phyloP scores from a whole-genome alignment of 2,113 vertebrate genomes.

The Pelodiscus sinensis region DNA sequence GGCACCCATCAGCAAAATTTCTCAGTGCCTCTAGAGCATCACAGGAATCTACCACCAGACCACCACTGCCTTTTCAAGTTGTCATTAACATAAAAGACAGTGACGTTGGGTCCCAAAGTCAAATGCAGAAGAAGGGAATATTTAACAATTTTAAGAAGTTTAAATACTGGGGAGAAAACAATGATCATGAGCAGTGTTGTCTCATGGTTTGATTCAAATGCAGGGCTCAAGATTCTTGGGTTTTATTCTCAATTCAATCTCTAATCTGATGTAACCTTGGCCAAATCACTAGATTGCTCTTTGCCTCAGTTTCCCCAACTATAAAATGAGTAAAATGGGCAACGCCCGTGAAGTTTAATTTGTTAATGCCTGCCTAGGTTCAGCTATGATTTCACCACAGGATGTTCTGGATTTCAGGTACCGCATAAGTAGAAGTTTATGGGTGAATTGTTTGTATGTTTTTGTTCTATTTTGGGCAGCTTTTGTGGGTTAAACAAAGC shows the following conservation, averaged over 20 bases:
- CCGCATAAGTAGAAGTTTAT: neutral
- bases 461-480: neutral
- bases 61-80: neutral
- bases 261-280: conserved; percentile 5
- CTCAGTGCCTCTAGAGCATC: neutral
- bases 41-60: neutral
- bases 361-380: neutral
- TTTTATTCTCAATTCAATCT: neutral
- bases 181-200: neutral
- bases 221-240: neutral
- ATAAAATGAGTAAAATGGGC: neutral
- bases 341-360: neutral
- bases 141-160: neutral
- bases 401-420: neutral
- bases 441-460: neutral
- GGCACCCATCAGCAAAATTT: neutral
- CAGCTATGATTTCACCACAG: neutral
- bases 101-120: neutral
- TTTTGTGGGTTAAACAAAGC: neutral
- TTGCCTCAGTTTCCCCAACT: neutral
- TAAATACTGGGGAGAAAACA: neutral
- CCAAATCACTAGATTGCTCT: neutral
- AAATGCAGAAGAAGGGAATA: neutral
- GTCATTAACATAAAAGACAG: neutral
- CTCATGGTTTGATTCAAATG: neutral